Percentiles rank a stretch among this genome's conserved stretches.
These are phyloP conservation scores for Schizotus pectinicornis DNA, from an alignment of 2,888 invertebrate species.

Conservation along the genomic window DNA sequence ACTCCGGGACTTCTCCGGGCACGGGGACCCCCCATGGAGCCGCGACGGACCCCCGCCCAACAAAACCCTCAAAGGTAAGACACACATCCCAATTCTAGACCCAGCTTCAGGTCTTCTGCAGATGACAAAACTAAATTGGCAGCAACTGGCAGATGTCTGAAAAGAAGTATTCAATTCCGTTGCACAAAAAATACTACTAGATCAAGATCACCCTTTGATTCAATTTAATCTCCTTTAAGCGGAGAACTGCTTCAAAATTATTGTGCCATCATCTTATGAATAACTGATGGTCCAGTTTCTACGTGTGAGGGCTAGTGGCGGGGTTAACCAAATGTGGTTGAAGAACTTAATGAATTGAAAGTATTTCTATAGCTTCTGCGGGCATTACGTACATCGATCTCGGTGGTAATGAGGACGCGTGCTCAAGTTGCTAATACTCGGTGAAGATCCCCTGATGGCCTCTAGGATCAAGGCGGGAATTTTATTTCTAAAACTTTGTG, in stretches of 20 bases:
- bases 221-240: no score
- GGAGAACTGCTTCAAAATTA: no score
- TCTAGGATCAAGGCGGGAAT: conserved; percentile 2
- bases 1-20: conserved; percentile 91
- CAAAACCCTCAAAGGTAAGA: conserved; percentile 83
- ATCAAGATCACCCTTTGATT: no score
- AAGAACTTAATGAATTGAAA: conserved; percentile 21
- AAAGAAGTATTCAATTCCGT: no score
- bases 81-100: not conserved
- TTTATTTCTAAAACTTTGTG: conserved; percentile 5
- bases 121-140: no score
- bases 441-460: conserved; percentile 8
- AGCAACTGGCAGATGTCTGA: not conserved
- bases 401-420: conserved; percentile 18
- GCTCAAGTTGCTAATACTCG: conserved; percentile 18
- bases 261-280: not conserved
- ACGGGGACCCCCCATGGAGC: conserved; percentile 96
- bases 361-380: conserved; percentile 12
- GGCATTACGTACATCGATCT: conserved; percentile 21
- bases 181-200: no score
- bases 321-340: no score
- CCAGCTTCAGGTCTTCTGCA: no score
- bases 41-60: conserved; percentile 78
- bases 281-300: not conserved
- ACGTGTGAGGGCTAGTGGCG: not conserved